Evolutionary conservation across 2,113 vertebrate genomes (phyloP).

Genomic region (Indri indri): DNA sequence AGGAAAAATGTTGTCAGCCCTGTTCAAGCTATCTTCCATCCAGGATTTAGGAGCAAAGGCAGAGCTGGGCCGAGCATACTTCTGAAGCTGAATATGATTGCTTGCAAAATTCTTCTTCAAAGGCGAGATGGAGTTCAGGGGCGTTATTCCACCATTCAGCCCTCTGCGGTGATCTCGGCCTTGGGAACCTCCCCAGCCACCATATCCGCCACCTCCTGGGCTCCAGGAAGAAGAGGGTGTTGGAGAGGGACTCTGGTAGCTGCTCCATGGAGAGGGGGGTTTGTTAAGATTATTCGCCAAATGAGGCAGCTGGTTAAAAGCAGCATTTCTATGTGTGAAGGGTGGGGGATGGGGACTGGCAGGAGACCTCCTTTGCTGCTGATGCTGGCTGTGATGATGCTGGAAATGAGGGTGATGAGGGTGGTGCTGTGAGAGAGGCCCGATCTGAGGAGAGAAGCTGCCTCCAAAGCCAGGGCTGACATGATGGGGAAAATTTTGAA

Average conservation of each 20-base stretch:
- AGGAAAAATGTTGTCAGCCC: conserved; percentile 96
- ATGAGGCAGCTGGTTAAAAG: conserved; percentile 97
- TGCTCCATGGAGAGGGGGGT: conserved; percentile 97
- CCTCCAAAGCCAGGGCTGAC: conserved; percentile 96
- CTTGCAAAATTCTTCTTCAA: conserved; percentile 99
- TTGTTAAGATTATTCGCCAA: conserved; percentile 96
- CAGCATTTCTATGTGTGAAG: conserved; percentile 96
- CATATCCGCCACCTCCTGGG: conserved; percentile 95
- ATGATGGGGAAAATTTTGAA: conserved; percentile 99
- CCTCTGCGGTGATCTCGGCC: conserved; percentile 96
- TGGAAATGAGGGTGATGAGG: conserved; percentile 97
- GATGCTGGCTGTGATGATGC: conserved; percentile 97
- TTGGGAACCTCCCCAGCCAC: conserved; percentile 97
- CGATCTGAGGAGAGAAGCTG: conserved; percentile 97
- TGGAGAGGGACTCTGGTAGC: conserved; percentile 97
- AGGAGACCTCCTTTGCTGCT: conserved; percentile 96
- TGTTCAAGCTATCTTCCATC: conserved; percentile 96
- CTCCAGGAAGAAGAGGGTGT: conserved; percentile 97
- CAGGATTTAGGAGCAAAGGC: conserved; percentile 97
- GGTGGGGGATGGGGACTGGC: conserved; percentile 96
- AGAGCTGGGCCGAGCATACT: conserved; percentile 95
- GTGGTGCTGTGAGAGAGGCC: conserved; percentile 97
- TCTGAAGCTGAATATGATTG: conserved; percentile 97
- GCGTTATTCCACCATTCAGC: conserved; percentile 93
- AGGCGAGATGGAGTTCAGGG: conserved; percentile 97